Base-by-base conservation (phyloP, 2,113 vertebrate species). In the Pseudorhombus dupliciocellatus region DNA sequence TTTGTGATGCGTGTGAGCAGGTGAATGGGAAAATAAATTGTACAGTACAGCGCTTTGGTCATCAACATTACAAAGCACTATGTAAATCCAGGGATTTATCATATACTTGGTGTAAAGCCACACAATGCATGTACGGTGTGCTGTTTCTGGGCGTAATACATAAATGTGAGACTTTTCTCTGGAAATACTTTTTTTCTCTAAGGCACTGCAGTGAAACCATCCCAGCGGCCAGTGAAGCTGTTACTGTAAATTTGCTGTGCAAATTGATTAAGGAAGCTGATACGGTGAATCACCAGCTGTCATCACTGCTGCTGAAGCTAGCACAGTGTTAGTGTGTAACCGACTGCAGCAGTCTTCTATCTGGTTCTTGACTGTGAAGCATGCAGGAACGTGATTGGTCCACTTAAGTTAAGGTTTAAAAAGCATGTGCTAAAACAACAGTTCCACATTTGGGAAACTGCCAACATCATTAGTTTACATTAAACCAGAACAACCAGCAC, bases 191-290 rank as follows among this genome's bases (percentile, higher is more conserved):
- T 44, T 9, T 18, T 18, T 22, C 48, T 14, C n/a, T 52, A 22
- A 52, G 3, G 60, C 8, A 21, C 20, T 28, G 55, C 16, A 16
- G 40, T 7, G 7, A n/a, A 10, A 8, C 20, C 46, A n/a, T 50
- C 20, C 46, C 46, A 3, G 5, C 9, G 20, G 16, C 7, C 20
- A 21, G 0, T 48, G 46, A 20, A n/a, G 55, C 21, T 12, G 4
- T 18, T 22, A 28, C 10, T 0, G 11, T 21, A 8, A 25, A 44
- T 6, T 7, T 11, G 31, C 60, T 53, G 20, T 25, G 16, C 20
- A 54, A 34, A 58, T 16, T 40, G 44, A 81, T 67, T 48, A 58
- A 20, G n/a, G 22, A 42, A 30, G 52, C 30, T 69, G 65, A 66
- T 76, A 28, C 8, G 25, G 24, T 40, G 34, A 70, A 34, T 67